A percentile compares a stretch with the other conserved stretches of the same genome.
Evolutionary conservation across 1,140 invertebrate genomes (phyloP).

Genomic region (Cherax destructor): DNA sequence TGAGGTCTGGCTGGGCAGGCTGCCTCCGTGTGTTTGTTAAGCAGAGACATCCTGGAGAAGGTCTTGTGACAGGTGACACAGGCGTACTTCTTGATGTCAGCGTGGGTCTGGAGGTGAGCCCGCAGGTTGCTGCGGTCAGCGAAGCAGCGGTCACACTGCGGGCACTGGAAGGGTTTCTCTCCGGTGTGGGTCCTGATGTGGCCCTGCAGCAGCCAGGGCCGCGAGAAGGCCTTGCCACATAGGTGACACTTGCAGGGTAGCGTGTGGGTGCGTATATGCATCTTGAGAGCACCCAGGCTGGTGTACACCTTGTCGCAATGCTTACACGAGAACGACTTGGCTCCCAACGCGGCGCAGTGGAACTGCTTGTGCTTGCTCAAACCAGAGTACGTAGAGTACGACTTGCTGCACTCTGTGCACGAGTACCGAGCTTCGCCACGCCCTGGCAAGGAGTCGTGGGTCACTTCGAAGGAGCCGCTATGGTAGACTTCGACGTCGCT

Average conservation of each 20-base stretch:
- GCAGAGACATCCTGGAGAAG: slow-evolving; percentile 96
- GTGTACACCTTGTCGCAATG: slow-evolving; percentile 97
- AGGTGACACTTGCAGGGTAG: slow-evolving; percentile 91
- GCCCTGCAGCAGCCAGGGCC: slow-evolving; percentile 95
- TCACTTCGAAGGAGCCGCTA: not conserved
- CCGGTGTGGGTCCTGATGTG: slow-evolving; percentile 92
- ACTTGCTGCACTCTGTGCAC: slow-evolving; percentile 94
- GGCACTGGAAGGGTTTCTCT: slow-evolving; percentile 94
- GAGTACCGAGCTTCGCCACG: slow-evolving; percentile 79
- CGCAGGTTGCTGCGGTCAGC: slow-evolving; percentile 95
- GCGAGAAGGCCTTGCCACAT: slow-evolving; percentile 93
- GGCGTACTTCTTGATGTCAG: slow-evolving; percentile 97
- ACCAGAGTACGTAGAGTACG: slow-evolving; percentile 96
- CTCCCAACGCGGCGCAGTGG: slow-evolving; percentile 90
- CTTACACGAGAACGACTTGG: slow-evolving; percentile 96
- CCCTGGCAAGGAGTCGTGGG: not conserved
- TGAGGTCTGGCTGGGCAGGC: slow-evolving; percentile 80
- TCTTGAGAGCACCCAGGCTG: slow-evolving; percentile 93
- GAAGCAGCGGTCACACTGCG: slow-evolving; percentile 93
- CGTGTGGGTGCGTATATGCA: slow-evolving; percentile 96
- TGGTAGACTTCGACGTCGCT: slow-evolving; percentile 17
- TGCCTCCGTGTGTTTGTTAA: slow-evolving; percentile 94
- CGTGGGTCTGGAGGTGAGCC: slow-evolving; percentile 97
- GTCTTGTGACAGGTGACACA: slow-evolving; percentile 94
- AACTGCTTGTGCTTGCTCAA: slow-evolving; percentile 97